phyloP scores from a whole-genome alignment of 1,140 invertebrate species.

The Theocolax elegans region DNA sequence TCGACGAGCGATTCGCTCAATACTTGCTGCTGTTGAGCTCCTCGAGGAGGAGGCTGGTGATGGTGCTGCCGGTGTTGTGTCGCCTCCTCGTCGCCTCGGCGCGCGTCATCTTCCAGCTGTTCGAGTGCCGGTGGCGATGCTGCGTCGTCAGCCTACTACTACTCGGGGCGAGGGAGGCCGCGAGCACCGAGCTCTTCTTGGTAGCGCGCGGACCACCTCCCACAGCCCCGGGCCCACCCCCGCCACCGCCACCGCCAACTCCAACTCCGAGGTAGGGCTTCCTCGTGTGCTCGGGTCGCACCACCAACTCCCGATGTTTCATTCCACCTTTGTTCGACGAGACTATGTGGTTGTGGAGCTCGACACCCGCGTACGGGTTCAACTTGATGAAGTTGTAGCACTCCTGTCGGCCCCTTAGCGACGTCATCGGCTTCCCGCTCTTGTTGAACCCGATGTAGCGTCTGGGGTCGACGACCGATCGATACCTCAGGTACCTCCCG shows the following conservation, averaged over 20 bases:
- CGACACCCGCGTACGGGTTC: conserved; percentile 66
- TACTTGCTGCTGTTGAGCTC: conserved; percentile 52
- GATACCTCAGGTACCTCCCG: conserved; percentile 67
- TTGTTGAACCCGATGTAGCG: conserved; percentile 69
- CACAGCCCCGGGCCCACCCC: no score
- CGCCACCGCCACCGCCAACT: no score
- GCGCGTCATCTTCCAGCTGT: conserved; percentile 57
- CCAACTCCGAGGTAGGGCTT: no score
- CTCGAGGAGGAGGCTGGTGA: conserved; percentile 51
- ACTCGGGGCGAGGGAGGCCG: conserved; percentile 21
- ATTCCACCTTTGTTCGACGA: conserved; percentile 58
- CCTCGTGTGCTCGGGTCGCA: conserved; percentile 42
- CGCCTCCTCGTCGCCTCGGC: conserved; percentile 55
- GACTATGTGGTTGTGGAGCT: conserved; percentile 66
- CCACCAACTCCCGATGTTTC: conserved; percentile 39
- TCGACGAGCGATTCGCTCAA: conserved; percentile 61
- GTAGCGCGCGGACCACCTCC: conserved; percentile 38
- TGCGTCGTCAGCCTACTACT: conserved; percentile 53
- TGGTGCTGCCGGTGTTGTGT: conserved; percentile 44
- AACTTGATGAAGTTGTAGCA: conserved; percentile 70
- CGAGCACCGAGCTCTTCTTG: conserved; percentile 50
- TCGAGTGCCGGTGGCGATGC: conserved; percentile 62
- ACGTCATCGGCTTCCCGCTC: conserved; percentile 65
- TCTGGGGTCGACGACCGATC: conserved; percentile 61
- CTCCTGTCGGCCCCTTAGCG: conserved; percentile 58